Evolutionary conservation across 2,888 invertebrate genomes (phyloP).

Genomic region (Argyra leucocephala): DNA sequence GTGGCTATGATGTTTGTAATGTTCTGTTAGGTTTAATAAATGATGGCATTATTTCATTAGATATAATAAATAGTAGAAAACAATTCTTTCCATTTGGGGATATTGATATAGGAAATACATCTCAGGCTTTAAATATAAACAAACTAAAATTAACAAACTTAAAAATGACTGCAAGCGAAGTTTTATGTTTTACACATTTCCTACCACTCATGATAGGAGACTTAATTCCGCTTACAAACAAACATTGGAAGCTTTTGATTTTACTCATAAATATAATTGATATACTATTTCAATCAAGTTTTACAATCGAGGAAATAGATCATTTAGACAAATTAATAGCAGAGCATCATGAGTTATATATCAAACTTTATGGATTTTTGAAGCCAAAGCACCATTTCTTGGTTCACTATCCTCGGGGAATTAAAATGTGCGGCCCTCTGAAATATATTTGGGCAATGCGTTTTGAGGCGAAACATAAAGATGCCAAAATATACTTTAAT

Average conservation of each 20-base stretch:
- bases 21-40: constrained; percentile 21
- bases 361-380: constrained; percentile 18
- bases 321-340: constrained; percentile 17
- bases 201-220: constrained; percentile 23
- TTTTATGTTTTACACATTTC: constrained; percentile 21
- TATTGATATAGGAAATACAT: constrained; percentile 17
- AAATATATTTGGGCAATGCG: constrained; percentile 20
- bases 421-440: constrained; percentile 20
- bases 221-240: constrained; percentile 21
- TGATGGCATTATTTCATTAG: constrained; percentile 20
- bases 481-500: constrained; percentile 17
- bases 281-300: constrained; percentile 16
- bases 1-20: constrained; percentile 24
- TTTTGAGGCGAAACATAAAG: constrained; percentile 19
- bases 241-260: constrained; percentile 20
- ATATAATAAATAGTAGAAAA: constrained; percentile 21
- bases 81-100: constrained; percentile 22
- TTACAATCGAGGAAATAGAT: constrained; percentile 16
- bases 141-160: constrained; percentile 22
- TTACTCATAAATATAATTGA: constrained; percentile 19
- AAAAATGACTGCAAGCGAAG: constrained; percentile 25
- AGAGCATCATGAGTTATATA: constrained; percentile 19
- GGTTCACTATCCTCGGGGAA: constrained; percentile 19
- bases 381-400: constrained; percentile 23
- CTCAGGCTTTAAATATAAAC: constrained; percentile 12